A percentile compares a stretch with the other conserved stretches of the same genome.
Conservation (phyloP, 2,888 invertebrate species). For the Calliphora vomitoria region DNA sequence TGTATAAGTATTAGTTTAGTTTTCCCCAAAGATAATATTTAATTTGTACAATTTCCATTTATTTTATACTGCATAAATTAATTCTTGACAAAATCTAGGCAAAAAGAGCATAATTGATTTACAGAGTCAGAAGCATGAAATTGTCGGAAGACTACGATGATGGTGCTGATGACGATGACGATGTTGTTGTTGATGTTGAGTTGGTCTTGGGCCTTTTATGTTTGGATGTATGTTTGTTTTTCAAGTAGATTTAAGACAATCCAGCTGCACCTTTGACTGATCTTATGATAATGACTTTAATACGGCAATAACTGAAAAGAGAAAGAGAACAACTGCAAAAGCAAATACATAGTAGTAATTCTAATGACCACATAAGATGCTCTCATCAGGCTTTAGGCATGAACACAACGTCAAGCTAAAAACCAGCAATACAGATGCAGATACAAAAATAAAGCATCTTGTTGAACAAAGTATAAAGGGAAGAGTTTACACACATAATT, state of each 20-base stretch:
- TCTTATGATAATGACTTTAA: conserved; percentile 13
- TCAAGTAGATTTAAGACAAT: conserved; percentile 2
- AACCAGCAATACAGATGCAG: conserved; percentile 8
- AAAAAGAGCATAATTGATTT: conserved; percentile 27
- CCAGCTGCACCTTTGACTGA: conserved; percentile 16
- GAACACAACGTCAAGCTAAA: conserved; percentile 32
- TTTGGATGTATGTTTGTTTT: not conserved
- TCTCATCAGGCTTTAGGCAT: conserved; percentile 45
- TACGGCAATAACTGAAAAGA: not conserved
- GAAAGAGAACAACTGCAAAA: not conserved
- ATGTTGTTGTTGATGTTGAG: not conserved
- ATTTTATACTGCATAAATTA: conserved; percentile 19
- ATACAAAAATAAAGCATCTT: not conserved
- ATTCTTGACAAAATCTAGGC: not conserved
- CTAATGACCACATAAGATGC: conserved; percentile 52
- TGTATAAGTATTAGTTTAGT: no score
- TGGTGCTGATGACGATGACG: not conserved
- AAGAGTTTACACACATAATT: not conserved
- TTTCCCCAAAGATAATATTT: not conserved
- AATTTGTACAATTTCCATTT: conserved; percentile 15
- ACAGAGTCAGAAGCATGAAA: conserved; percentile 13
- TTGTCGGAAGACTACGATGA: not conserved
- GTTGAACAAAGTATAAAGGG: not conserved
- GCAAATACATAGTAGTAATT: conserved; percentile 35
- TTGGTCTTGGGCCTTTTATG: not conserved